phyloP scores from a whole-genome alignment of 1,140 invertebrate genomes.

The Diplogasteroides magnus region DNA sequence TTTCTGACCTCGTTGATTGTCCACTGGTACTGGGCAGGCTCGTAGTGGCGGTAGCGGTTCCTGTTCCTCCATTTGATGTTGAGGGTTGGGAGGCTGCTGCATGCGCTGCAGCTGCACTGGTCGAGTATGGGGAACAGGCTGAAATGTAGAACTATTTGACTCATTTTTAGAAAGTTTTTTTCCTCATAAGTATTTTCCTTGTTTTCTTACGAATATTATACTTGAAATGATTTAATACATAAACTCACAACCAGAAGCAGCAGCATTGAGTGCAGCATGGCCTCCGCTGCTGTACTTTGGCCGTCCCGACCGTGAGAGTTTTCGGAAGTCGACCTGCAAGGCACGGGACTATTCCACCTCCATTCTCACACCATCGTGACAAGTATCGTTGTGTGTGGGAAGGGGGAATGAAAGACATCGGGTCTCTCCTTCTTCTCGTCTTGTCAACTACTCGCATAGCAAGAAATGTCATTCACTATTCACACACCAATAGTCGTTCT shows the following conservation, averaged over 20 bases:
- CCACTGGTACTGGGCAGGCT: no score
- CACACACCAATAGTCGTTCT: no score
- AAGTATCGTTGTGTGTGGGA: no score
- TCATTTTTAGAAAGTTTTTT: no score
- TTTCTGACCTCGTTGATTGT: no score
- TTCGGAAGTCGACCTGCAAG: slow-evolving; percentile 60
- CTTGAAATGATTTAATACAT: not conserved
- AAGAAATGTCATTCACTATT: no score
- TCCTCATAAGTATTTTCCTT: not conserved
- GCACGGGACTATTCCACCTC: no score
- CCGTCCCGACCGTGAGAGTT: slow-evolving; percentile 77
- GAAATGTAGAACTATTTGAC: not conserved
- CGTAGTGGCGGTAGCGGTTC: slow-evolving; percentile 3
- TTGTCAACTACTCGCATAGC: no score
- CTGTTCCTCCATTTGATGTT: slow-evolving; percentile 12
- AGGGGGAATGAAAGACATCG: no score
- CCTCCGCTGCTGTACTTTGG: slow-evolving; percentile 58
- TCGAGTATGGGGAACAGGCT: slow-evolving; percentile 24
- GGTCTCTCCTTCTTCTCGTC: no score
- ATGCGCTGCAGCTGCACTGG: slow-evolving; percentile 30
- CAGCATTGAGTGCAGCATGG: slow-evolving; percentile 34
- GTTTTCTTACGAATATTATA: not conserved
- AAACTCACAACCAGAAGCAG: slow-evolving; percentile 3
- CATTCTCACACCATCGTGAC: no score
- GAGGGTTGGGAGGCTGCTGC: slow-evolving; percentile 13